phyloP scores from a whole-genome alignment of 2,113 vertebrate genomes.

The Puffinus mauretanicus region DNA sequence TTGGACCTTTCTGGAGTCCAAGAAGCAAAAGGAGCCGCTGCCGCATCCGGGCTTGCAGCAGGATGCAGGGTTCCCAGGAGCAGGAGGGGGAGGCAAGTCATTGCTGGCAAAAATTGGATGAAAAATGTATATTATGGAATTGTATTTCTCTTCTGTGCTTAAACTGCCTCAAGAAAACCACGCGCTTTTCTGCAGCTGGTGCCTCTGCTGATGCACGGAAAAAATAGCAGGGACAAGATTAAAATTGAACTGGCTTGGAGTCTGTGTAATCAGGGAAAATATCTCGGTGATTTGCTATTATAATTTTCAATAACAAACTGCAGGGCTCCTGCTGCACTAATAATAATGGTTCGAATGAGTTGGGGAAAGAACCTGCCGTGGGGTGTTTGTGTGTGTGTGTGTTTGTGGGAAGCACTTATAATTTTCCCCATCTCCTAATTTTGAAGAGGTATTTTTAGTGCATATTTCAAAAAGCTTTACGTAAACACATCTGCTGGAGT shows the following conservation, averaged over 20 bases:
- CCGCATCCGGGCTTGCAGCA: neutral
- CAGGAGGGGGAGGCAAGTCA: neutral
- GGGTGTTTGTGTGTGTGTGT: constrained; percentile 17
- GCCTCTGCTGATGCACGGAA: constrained; percentile 62
- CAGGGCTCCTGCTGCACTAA: constrained; percentile 66
- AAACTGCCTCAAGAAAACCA: constrained; percentile 44
- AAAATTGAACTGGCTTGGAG: constrained; percentile 50
- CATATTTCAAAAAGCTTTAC: constrained; percentile 56
- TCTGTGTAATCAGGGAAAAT: constrained; percentile 76
- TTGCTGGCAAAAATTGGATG: neutral
- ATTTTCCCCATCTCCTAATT: constrained; percentile 65
- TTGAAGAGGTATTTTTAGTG: constrained; percentile 75
- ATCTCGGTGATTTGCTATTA: constrained; percentile 75
- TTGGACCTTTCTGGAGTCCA: neutral
- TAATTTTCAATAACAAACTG: constrained; percentile 74
- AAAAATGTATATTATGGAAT: constrained; percentile 12
- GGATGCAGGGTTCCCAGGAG: neutral
- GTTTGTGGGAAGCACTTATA: constrained; percentile 43
- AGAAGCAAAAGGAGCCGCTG: neutral
- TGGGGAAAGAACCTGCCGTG: constrained; percentile 41
- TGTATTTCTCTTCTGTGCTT: constrained; percentile 29
- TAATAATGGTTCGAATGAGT: constrained; percentile 58
- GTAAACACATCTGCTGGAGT: constrained; percentile 72
- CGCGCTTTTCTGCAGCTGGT: constrained; percentile 63
- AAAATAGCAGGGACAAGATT: constrained; percentile 39